Evolutionary conservation across 2,888 invertebrate genomes (phyloP), one percentile per base, ranked within the genome.

Genomic region (Antheraea yamamai): DNA sequence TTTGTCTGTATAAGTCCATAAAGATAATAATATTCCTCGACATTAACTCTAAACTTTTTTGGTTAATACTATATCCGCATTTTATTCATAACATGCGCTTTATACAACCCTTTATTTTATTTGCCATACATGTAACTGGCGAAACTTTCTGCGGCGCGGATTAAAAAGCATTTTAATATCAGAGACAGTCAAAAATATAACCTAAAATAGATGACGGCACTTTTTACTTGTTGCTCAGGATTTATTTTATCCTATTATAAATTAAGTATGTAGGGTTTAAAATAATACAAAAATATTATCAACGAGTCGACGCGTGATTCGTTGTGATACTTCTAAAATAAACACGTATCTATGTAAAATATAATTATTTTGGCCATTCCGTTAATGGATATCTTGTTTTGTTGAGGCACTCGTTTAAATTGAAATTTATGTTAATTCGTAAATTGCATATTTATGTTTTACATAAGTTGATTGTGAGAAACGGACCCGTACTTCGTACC

Each of bases 381-480:
- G 73, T 75, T 74, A 79, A 76, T 75, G 52, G 72, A 77, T 79
- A 20, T 75, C 74, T 73, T 77, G 73, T 78, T 71, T 71, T 39
- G 39, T 39, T 68, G 20, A 68, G 71, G n/a, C 26, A 14, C 30
- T 26, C 72, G 39, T 72, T 78, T 77, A 76, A 78, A 77, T 81
- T 77, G 73, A 77, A 80, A 80, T 78, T 75, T 81, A 83, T 81
- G 80, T 78, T 72, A 80, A 80, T 82, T 78, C 10, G 7, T 74
- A 74, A 75, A 75, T 74, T 75, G 76, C 76, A 78, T 78, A 81
- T 80, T 78, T 81, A 80, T 78, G 52, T 18, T 72, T 72, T 72
- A 39, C 26, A 26, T 72, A 47, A 23, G 52, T 23, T 52, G 52
- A 72, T 72, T 72, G 72, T 72, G 72, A 39, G 47, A 72, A 72